Base-by-base conservation (phyloP, 2,888 invertebrate genomes). In the Drosophila sordidula region DNA sequence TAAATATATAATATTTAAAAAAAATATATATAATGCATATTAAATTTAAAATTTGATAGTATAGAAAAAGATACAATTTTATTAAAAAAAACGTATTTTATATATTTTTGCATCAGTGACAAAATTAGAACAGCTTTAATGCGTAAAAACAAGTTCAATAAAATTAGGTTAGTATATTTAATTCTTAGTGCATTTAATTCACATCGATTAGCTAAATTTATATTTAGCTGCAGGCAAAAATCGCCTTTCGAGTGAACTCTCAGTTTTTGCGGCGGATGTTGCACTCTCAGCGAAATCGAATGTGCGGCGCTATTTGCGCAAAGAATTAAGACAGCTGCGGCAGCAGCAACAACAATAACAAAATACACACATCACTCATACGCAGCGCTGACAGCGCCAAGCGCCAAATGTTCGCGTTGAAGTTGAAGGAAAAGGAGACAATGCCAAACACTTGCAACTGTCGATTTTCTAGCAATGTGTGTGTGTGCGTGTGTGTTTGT, bases 221-320 rank as follows among this genome's bases (percentile, higher is more conserved):
- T 11, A 3, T 11, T 54, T 6, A 22, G 6, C 3, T 29, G 16
- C 29, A 8, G 9, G 16, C 25, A 12, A 32, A 14, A 54, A 22
- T 64, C 56, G 42, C 32, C 47, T 49, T 47, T 14, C 6, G 38
- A 26, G 34, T 46, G 12, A 50, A 44, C 32, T 44, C 39, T 11
- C 8, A 42, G 42, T 70, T 64, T 42, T 32, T n/a, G 49, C 52
- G 54, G 63, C 65, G 70, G 50, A 63, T 71, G 58, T 61, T 55
- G 66, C 81, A 50, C 79, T 52, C 50, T 54, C 52, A 75, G 82
- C 85, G 85, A 82, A 85, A 85, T 85, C 80, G 82, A 85, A 71
- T 70, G 72, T 78, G 63, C 63, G 22, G 12, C 11, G 36, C 4
- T 72, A 51, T 78, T 72, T 78, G 73, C 18, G 44, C 54, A 76